Conservation (phyloP, 2,888 invertebrate genomes). For the Lasius fuliginosus region DNA sequence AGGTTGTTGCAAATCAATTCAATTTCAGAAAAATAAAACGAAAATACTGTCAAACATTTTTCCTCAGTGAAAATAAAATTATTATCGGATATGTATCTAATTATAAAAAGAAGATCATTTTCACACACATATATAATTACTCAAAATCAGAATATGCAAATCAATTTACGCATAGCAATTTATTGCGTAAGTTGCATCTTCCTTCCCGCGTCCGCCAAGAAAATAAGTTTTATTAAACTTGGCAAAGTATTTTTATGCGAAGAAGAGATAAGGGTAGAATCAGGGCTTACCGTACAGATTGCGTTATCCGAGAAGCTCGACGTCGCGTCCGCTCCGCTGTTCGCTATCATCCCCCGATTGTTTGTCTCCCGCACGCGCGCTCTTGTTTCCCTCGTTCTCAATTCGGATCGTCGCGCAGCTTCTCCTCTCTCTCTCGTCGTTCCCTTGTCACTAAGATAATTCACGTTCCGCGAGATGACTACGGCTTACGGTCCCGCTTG, state of each 20-base stretch:
- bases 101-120: neutral
- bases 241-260: slow-evolving; percentile 1
- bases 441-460: slow-evolving; percentile 50
- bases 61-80: neutral
- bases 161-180: neutral
- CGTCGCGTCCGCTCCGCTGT: slow-evolving; percentile 51
- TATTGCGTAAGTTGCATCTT: neutral
- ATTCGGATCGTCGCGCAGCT: slow-evolving; percentile 43
- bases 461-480: slow-evolving; percentile 1
- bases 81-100: neutral
- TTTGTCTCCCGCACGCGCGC: slow-evolving; percentile 38
- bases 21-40: neutral
- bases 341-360: slow-evolving; percentile 51
- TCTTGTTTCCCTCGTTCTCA: slow-evolving; percentile 47
- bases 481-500: slow-evolving; percentile 60
- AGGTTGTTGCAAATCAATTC: neutral
- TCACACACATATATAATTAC: neutral
- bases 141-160: neutral
- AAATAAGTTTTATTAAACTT: slow-evolving; percentile 12
- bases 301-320: slow-evolving; percentile 55
- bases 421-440: slow-evolving; percentile 43
- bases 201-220: neutral
- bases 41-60: neutral
- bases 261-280: slow-evolving; percentile 34
- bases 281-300: slow-evolving; percentile 68